Conservation (phyloP, 35 echinoderm and acorn worm genomes). For the Eucidaris tribuloides region DNA sequence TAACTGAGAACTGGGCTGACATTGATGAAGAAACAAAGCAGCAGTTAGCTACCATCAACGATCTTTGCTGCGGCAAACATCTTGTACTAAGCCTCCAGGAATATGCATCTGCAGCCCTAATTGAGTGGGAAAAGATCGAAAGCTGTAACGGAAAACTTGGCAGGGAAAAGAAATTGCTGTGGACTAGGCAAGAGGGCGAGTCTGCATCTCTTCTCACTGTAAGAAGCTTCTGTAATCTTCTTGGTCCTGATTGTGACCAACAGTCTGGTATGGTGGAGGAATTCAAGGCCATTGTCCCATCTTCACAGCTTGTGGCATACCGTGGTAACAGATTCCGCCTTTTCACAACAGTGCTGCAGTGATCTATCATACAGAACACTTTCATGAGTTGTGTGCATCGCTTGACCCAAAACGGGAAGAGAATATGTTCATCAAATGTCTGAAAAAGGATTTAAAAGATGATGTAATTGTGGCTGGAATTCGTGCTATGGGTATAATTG, state of each 20-base stretch:
- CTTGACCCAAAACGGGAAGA: constrained; percentile 6
- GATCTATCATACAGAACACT: constrained; percentile 18
- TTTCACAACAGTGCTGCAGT: constrained; percentile 42
- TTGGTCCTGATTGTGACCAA: not conserved
- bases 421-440: constrained; percentile 12
- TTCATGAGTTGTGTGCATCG: not conserved
- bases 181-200: constrained; percentile 55
- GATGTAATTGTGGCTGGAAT: constrained; percentile 53
- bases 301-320: constrained; percentile 28
- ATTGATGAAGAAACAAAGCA: constrained; percentile 15
- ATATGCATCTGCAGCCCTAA: constrained; percentile 69
- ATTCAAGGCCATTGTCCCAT: constrained; percentile 24
- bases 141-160: constrained; percentile 4
- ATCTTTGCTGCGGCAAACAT: constrained; percentile 73
- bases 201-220: constrained; percentile 35
- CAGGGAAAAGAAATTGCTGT: constrained; percentile 32
- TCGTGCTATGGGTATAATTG: constrained; percentile 49
- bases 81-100: constrained; percentile 64
- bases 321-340: constrained; percentile 47
- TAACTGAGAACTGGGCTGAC: constrained; percentile 46
- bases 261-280: constrained; percentile 27
- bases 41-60: constrained; percentile 48
- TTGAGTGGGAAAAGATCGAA: constrained; percentile 66
- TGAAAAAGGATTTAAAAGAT: constrained; percentile 44
- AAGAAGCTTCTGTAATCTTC: not conserved